These are phyloP conservation scores for Bos javanicus DNA, from an alignment of 2,113 vertebrate genomes.

Conservation along the genomic window DNA sequence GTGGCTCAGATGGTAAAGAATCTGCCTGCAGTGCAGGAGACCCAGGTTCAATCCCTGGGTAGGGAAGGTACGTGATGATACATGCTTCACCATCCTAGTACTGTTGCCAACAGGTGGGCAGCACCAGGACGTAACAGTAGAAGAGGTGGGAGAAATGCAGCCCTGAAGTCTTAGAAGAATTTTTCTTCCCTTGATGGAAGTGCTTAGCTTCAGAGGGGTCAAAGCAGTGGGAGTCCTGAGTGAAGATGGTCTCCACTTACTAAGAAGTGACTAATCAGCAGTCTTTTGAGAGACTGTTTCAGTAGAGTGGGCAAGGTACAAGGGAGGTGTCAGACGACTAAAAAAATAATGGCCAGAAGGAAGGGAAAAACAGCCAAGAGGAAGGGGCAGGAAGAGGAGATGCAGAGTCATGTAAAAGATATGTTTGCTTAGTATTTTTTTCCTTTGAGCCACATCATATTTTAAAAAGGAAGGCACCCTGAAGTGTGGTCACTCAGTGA, in stretches of 20 bases:
- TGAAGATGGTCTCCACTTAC: neutral
- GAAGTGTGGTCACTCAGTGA: neutral
- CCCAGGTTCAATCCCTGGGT: neutral
- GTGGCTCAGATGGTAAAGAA: neutral
- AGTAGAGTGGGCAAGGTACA: neutral
- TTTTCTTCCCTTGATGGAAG: neutral
- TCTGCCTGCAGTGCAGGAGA: neutral
- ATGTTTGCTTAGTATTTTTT: neutral
- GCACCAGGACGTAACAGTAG: neutral
- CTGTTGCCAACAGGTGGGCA: neutral
- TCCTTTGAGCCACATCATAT: neutral
- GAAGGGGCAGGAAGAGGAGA: neutral
- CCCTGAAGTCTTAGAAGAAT: neutral
- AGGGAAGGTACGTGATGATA: neutral
- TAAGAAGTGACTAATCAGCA: neutral
- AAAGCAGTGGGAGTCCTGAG: neutral
- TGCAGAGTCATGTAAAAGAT: neutral
- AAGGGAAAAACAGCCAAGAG: neutral
- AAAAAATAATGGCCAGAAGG: neutral
- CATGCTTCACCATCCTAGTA: neutral
- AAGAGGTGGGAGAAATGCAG: neutral
- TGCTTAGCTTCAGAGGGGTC: neutral
- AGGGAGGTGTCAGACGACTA: neutral
- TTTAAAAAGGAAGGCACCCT: neutral
- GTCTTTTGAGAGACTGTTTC: neutral